Base-by-base conservation (phyloP, 2,888 invertebrate genomes). In the Smittia aterrima region DNA sequence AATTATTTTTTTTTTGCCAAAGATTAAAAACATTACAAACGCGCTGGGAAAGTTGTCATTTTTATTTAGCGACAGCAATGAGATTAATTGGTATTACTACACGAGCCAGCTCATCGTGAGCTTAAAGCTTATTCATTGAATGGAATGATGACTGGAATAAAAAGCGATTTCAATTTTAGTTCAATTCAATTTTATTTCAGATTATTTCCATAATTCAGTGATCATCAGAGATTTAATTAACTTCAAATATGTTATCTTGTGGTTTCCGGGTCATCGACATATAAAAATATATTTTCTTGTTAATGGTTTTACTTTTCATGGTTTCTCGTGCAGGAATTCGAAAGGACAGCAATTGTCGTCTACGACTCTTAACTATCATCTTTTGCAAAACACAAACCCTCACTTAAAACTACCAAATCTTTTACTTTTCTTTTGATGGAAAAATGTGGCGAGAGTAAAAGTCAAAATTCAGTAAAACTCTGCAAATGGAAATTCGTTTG, bases 181-280 rank as follows among this genome's bases (percentile, higher is more conserved):
- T 58, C 22, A 58, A 58, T 58, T 58, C 58, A 58, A 47, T 47
- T 47, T 47, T 47, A 47, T 47, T 47, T 32, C 16, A n/a, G 47
- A 47, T 47, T 47, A 47, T n/a, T n/a, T 47, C 11, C 47, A 47
- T 47, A 47, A 16, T 47, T 47, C 47, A 47, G 47, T 47, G 47
- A 11, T 47, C 47, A 47, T 47, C 47, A 47, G n/a, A 32, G 47
- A 47, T 47, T n/a, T 47, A 47, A 47, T 47, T 47, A 47, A 47
- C 16, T 47, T 47, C 47, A 47, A 47, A 11, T 38, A 38, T 38
- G 38, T 38, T 38, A n/a, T 38, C 38, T 38, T 4, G 47, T 47
- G 47, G 47, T 47, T 47, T 47, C n/a, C 13, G 11, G 47, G 4
- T 32, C 32, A 11, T 22, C 58, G 58, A 58, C 58, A 58, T 58